Evolutionary conservation across 2,888 invertebrate genomes (phyloP).

Genomic region (Hartigia nigra): DNA sequence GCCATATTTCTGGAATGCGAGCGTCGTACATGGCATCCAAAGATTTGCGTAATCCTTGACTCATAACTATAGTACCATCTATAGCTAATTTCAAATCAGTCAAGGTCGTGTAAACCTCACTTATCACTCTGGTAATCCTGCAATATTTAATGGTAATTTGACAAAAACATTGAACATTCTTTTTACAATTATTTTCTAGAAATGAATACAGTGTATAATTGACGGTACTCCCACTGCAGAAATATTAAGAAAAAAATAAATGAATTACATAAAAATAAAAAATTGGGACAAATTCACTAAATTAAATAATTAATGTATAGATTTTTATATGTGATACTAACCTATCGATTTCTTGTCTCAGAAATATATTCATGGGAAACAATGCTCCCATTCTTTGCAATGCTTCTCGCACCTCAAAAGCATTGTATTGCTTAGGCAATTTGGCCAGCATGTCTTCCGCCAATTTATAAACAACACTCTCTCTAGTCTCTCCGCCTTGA

Average conservation of each 20-base stretch:
- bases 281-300: background rate
- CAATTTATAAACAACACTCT: constrained; percentile 89
- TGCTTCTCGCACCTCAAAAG: constrained; percentile 90
- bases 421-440: constrained; percentile 86
- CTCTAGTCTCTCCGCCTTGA: constrained; percentile 92
- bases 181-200: constrained; percentile 67
- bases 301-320: too few species aligned
- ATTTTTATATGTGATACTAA: constrained; percentile 19
- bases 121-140: constrained; percentile 89
- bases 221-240: background rate
- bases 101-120: constrained; percentile 81
- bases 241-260: background rate
- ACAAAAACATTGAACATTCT: constrained; percentile 61
- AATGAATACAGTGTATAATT: background rate
- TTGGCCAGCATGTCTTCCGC: constrained; percentile 94
- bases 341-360: constrained; percentile 76
- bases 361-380: constrained; percentile 95
- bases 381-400: constrained; percentile 91
- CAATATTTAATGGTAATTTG: constrained; percentile 38
- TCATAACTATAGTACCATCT: constrained; percentile 98
- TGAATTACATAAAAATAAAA: background rate
- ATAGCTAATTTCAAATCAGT: constrained; percentile 93
- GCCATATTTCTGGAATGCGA: constrained; percentile 91
- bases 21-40: constrained; percentile 98
- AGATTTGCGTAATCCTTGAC: constrained; percentile 86